Evolutionary conservation across 1,140 invertebrate species (phyloP).

Genomic region (Atta texana): DNA sequence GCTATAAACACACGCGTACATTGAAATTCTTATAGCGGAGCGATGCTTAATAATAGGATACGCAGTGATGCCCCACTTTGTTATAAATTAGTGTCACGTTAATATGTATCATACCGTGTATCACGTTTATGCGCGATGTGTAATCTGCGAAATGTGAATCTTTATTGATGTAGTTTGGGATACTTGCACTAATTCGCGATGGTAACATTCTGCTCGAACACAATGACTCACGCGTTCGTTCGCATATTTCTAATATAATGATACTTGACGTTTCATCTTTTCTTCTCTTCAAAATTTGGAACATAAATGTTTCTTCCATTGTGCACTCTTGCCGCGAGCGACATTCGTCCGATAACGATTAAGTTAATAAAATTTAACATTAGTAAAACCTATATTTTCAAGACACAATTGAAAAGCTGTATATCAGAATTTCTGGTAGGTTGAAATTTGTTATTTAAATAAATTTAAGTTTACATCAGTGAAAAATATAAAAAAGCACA

Average conservation of each 20-base stretch:
- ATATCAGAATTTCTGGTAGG: no score
- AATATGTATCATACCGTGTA: not conserved
- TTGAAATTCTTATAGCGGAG: slow-evolving; percentile 37
- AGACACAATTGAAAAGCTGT: no score
- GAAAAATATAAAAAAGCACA: no score
- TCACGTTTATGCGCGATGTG: not conserved
- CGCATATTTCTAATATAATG: not conserved
- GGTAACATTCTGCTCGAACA: not conserved
- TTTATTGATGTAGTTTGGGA: slow-evolving; percentile 17
- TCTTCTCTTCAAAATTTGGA: not conserved
- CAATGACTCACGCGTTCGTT: slow-evolving; percentile 5
- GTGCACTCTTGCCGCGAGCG: no score
- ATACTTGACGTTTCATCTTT: not conserved
- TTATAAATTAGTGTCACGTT: slow-evolving; percentile 25
- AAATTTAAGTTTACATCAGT: no score
- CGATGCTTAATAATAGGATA: slow-evolving; percentile 40
- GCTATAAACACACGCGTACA: slow-evolving; percentile 28
- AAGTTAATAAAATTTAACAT: no score
- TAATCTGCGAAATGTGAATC: slow-evolving; percentile 6
- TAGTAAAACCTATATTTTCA: no score
- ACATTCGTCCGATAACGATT: not conserved
- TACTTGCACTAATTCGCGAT: not conserved
- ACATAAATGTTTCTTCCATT: not conserved
- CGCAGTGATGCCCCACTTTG: slow-evolving; percentile 19
- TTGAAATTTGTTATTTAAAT: no score